These are phyloP conservation scores for Lordiphosa collinella DNA, from an alignment of 1,140 invertebrate genomes.

Conservation along the genomic window DNA sequence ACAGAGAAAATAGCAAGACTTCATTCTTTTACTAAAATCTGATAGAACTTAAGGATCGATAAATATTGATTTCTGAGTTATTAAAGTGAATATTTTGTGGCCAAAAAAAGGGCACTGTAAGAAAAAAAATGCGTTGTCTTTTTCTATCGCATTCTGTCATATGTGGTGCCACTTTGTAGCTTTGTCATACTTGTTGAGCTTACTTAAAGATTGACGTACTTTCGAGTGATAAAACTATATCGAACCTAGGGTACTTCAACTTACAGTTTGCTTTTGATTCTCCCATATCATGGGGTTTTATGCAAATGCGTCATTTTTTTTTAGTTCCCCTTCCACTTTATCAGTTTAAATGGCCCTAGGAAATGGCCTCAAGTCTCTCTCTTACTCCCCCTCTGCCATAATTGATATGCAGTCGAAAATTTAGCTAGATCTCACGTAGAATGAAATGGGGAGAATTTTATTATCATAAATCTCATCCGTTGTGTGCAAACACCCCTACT, in stretches of 20 bases:
- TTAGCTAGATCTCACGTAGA: slow-evolving; percentile 60
- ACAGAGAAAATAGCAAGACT: no score
- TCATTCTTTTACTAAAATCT: no score
- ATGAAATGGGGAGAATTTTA: slow-evolving; percentile 3
- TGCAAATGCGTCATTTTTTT: slow-evolving; percentile 43
- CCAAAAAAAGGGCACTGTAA: no score
- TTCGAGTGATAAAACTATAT: not conserved
- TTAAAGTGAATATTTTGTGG: no score
- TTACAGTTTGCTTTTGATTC: slow-evolving; percentile 8
- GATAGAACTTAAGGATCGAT: no score
- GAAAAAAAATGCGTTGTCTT: no score
- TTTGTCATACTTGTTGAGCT: no score
- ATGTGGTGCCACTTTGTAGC: no score
- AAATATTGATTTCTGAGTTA: no score
- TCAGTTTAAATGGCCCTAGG: slow-evolving; percentile 13
- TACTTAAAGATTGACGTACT: no score
- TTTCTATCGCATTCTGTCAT: no score
- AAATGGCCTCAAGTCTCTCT: slow-evolving; percentile 21
- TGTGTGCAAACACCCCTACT: slow-evolving; percentile 31
- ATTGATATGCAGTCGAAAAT: slow-evolving; percentile 15
- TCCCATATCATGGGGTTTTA: slow-evolving; percentile 9
- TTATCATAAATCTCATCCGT: slow-evolving; percentile 55
- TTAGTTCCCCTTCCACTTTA: slow-evolving; percentile 6
- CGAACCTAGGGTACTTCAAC: not conserved
- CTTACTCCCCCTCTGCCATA: not conserved